phyloP scores from a whole-genome alignment of 2,113 vertebrate genomes.

The Rhynchomys soricoides region DNA sequence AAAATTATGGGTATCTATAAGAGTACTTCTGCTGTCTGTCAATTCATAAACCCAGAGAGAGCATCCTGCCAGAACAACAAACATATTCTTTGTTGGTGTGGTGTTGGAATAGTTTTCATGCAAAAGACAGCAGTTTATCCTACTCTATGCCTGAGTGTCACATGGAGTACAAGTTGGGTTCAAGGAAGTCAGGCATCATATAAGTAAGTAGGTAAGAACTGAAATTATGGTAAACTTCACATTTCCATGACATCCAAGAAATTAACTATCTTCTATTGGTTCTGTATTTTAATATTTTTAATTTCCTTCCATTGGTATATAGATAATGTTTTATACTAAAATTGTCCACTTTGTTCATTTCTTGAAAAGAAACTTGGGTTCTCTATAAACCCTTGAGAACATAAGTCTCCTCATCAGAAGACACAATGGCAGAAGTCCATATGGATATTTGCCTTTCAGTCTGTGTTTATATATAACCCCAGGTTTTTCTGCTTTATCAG shows the following conservation, averaged over 20 bases:
- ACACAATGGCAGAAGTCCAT: background rate
- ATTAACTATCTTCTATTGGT: background rate
- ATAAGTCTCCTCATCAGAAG: background rate
- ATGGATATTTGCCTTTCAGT: background rate
- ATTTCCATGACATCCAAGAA: background rate
- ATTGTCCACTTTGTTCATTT: background rate
- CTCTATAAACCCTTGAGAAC: background rate
- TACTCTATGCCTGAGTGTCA: background rate
- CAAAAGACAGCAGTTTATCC: background rate
- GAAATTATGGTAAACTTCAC: background rate
- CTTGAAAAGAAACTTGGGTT: background rate
- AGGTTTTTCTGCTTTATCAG: background rate
- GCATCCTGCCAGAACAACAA: background rate
- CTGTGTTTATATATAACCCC: background rate
- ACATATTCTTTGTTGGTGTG: constrained; percentile 13
- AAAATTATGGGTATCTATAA: background rate
- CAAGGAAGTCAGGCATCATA: background rate
- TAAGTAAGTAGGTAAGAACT: background rate
- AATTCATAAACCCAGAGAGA: background rate
- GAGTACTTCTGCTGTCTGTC: background rate
- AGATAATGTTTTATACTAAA: background rate
- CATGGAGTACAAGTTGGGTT: background rate
- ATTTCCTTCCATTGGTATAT: background rate
- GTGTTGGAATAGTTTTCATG: background rate
- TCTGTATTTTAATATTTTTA: background rate